Evolutionary conservation across 2,113 vertebrate species (phyloP).

Genomic region (Verasper variegatus): DNA sequence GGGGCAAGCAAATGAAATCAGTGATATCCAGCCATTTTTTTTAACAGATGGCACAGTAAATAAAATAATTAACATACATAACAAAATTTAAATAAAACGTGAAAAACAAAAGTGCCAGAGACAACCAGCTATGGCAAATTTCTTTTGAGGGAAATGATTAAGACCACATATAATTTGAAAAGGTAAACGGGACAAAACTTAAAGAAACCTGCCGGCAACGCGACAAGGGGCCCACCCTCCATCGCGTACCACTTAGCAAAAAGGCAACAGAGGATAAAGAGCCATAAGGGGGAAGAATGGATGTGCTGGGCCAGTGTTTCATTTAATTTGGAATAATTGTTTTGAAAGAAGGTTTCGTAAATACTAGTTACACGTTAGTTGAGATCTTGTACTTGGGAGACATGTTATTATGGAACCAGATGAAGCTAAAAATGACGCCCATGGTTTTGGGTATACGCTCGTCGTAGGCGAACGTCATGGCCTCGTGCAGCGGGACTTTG

Average conservation of each 20-base stretch:
- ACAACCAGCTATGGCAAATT: constrained; percentile 64
- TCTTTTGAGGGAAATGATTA: constrained; percentile 42
- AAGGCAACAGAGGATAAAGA: constrained; percentile 65
- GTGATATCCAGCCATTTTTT: constrained; percentile 61
- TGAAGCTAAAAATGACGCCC: constrained; percentile 90
- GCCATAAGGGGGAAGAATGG: constrained; percentile 47
- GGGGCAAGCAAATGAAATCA: constrained; percentile 52
- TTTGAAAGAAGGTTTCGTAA: background rate
- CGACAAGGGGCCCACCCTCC: constrained; percentile 63
- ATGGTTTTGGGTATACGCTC: constrained; percentile 89
- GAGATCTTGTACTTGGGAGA: constrained; percentile 88
- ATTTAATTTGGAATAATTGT: constrained; percentile 48
- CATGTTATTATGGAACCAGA: constrained; percentile 91
- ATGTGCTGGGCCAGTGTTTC: constrained; percentile 69
- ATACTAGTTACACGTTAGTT: constrained; percentile 82
- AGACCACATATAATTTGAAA: constrained; percentile 45
- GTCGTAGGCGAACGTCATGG: constrained; percentile 90
- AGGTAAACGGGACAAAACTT: constrained; percentile 46
- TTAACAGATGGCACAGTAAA: constrained; percentile 58
- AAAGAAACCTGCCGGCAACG: constrained; percentile 62
- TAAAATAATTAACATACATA: constrained; percentile 8
- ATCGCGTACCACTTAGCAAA: constrained; percentile 65
- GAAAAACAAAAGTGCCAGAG: constrained; percentile 57
- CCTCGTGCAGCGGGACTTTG: constrained; percentile 88
- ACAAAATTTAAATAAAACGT: constrained; percentile 40